These are phyloP conservation scores for Oligia latruncula DNA, from an alignment of 2,888 invertebrate genomes.

Conservation along the genomic window DNA sequence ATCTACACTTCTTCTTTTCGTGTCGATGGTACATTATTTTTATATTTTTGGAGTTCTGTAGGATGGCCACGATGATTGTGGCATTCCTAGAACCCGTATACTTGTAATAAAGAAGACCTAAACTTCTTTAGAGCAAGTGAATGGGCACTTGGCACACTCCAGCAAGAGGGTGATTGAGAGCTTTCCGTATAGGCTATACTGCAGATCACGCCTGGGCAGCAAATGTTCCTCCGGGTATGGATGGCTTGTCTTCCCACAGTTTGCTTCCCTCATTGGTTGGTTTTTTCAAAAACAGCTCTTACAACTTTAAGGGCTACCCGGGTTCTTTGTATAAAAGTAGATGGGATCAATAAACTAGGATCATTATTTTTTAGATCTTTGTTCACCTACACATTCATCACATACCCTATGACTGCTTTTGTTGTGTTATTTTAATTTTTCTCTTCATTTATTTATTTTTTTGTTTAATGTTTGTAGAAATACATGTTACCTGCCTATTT, in stretches of 20 bases:
- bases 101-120: not conserved
- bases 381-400: not conserved
- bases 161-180: not conserved
- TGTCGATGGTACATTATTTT: not conserved
- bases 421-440: not conserved
- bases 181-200: not conserved
- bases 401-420: not conserved
- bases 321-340: not conserved
- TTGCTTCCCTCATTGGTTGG: not conserved
- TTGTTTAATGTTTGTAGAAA: not conserved
- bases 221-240: not conserved
- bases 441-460: not conserved
- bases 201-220: not conserved
- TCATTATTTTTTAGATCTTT: not conserved
- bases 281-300: not conserved
- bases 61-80: not conserved
- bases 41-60: not conserved
- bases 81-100: too few relatives aligned
- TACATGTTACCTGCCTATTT: not conserved
- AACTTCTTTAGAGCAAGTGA: not conserved
- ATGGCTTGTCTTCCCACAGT: not conserved
- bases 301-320: not conserved
- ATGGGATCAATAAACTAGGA: not conserved
- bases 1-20: not conserved
- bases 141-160: not conserved